These are phyloP conservation scores for Tetraodon nigroviridis DNA, from an alignment of 2,113 vertebrate species.

Conservation along the genomic window DNA sequence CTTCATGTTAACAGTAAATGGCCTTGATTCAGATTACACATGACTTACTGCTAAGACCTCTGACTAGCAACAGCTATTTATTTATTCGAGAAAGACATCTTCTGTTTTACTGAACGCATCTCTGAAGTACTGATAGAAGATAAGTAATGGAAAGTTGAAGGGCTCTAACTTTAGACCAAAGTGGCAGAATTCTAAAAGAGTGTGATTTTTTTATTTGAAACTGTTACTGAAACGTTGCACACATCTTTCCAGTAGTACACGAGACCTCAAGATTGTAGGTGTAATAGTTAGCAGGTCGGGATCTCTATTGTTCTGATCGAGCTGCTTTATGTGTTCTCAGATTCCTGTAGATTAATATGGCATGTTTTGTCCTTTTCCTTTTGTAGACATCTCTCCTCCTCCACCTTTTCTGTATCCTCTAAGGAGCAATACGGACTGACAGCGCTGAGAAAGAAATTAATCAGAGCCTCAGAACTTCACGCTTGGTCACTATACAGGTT, in stretches of 20 bases:
- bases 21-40: too few species aligned
- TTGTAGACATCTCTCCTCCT: neutral
- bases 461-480: constrained; percentile 29
- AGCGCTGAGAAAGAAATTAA: constrained; percentile 29
- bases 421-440: constrained; percentile 14
- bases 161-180: too few species aligned
- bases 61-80: too few species aligned
- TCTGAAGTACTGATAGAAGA: neutral
- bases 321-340: neutral
- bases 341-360: constrained; percentile 2
- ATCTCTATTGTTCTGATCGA: neutral
- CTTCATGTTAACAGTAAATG: too few species aligned
- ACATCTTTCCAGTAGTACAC: too few species aligned
- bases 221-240: neutral
- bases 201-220: neutral
- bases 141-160: too few species aligned
- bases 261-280: neutral
- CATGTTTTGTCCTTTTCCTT: neutral
- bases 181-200: too few species aligned
- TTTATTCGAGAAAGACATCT: neutral
- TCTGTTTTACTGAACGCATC: neutral
- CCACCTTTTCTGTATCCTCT: constrained; percentile 5
- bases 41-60: too few species aligned
- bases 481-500: constrained; percentile 29
- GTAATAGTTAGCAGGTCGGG: neutral